Base-by-base conservation (phyloP, 2,888 invertebrate species). In the Eupithecia subfuscata region DNA sequence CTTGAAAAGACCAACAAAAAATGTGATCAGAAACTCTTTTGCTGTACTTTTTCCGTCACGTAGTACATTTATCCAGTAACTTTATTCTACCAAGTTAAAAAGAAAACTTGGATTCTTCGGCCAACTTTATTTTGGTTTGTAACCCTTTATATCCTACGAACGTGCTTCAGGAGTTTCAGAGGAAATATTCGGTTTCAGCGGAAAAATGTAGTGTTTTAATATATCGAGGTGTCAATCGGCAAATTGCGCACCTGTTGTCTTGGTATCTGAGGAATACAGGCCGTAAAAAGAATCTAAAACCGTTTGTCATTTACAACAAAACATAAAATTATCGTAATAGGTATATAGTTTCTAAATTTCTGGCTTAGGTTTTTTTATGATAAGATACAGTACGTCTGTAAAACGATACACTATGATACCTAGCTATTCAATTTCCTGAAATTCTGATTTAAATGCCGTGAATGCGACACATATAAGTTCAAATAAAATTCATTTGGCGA, bases 61-160 rank as follows among this genome's bases (percentile, higher is more conserved):
- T 68, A 25, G 68, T 43, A 43, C 16, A 45, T 68, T 68, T 43
- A 22, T 68, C 43, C 68, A 43, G 43, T 68, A 22, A 67, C 12
- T 45, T 22, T 45, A 34, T 68, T 68, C 43, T 43, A n/a, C 12
- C 40, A 40, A 68, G 68, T 68, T 45, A 25, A 43, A 68, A 37
- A 40, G 67, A 67, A 68, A 45, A 68, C 43, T 68, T 43, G 12
- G 43, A 8, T 22, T 68, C 40, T 40, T 22, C 40, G 12, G 25
- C 14, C 18, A n/a, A 68, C 22, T 68, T 68, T 45, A 68, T 68
- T 68, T 43, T 0, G 25, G 11, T 25, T 37, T 40, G 40, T 25
- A 22, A 68, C 68, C 43, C 68, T 68, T 68, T 45, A 18, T 64
- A 64, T 34, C 64, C 34, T 18, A 45, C 22, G 43, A 6, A 67